phyloP scores from a whole-genome alignment of 2,888 invertebrate species.

The Phaonia tiefii region DNA sequence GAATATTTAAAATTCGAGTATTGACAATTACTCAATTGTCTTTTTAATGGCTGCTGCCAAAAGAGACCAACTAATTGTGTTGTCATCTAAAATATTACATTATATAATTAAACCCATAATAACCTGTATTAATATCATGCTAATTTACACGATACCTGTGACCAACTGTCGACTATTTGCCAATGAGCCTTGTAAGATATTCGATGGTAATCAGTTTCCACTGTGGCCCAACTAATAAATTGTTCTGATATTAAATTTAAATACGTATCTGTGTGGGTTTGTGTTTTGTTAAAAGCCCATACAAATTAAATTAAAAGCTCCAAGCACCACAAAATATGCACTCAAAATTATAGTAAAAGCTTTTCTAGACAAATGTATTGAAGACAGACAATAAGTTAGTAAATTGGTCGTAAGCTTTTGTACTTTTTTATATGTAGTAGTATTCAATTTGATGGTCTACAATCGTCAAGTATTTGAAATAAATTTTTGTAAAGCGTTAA shows the following conservation, averaged over 20 bases:
- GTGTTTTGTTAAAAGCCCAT: no score
- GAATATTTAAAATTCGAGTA: not conserved
- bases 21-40: no score
- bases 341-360: slow-evolving; percentile 5
- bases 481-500: no score
- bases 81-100: no score
- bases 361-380: not conserved
- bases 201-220: not conserved
- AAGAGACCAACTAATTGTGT: no score
- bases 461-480: no score
- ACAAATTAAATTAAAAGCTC: slow-evolving; percentile 33
- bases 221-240: not conserved
- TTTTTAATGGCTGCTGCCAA: no score
- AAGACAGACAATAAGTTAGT: slow-evolving; percentile 4
- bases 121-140: no score
- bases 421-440: not conserved
- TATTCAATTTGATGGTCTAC: not conserved
- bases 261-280: no score
- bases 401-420: no score
- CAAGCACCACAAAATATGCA: not conserved
- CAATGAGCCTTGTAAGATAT: slow-evolving; percentile 14
- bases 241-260: slow-evolving; percentile 8
- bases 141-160: no score
- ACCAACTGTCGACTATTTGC: not conserved
- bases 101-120: no score